Percentiles rank a stretch among this genome's conserved stretches.
Evolutionary conservation across 2,797 vertebrate genomes (phyloP).

Genomic region (Sebastiscus albofasciatus): DNA sequence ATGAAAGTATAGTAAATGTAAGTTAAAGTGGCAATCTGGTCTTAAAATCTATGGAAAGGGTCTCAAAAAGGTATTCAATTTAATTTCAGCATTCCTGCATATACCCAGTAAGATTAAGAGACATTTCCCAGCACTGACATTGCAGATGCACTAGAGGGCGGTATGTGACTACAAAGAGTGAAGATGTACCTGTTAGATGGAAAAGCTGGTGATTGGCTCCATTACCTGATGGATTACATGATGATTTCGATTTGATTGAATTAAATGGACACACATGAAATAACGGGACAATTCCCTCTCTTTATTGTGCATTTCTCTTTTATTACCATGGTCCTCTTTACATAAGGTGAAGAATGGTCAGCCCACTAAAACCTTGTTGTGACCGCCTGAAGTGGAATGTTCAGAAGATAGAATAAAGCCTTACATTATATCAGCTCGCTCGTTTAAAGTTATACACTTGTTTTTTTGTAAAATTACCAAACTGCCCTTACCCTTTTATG

Average conservation of each 20-base stretch:
- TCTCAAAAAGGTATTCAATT: not conserved
- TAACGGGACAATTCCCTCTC: not conserved
- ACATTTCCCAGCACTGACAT: conserved; percentile 8
- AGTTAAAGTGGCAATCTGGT: not conserved
- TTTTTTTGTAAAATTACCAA: conserved; percentile 3
- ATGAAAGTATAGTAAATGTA: not conserved
- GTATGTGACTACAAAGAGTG: not conserved
- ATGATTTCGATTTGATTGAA: too few relatives aligned
- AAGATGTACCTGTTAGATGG: not conserved
- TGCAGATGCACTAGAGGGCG: conserved; percentile 42
- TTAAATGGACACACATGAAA: conserved; percentile 21
- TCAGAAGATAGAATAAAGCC: conserved; percentile 60
- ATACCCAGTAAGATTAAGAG: not conserved
- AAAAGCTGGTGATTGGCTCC: not conserved
- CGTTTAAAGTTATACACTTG: conserved; percentile 8
- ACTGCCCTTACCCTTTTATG: not conserved
- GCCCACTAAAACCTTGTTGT: not conserved
- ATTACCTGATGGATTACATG: too few relatives aligned
- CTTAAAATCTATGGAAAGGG: not conserved
- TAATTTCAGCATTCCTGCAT: not conserved
- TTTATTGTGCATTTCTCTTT: conserved; percentile 68
- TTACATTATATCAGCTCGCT: conserved; percentile 8
- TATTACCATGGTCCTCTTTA: conserved; percentile 67
- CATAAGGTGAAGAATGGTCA: conserved; percentile 55
- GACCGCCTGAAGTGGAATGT: conserved; percentile 71